phyloP scores from a whole-genome alignment of 2,797 vertebrate genomes.

The Sebastes umbrosus region DNA sequence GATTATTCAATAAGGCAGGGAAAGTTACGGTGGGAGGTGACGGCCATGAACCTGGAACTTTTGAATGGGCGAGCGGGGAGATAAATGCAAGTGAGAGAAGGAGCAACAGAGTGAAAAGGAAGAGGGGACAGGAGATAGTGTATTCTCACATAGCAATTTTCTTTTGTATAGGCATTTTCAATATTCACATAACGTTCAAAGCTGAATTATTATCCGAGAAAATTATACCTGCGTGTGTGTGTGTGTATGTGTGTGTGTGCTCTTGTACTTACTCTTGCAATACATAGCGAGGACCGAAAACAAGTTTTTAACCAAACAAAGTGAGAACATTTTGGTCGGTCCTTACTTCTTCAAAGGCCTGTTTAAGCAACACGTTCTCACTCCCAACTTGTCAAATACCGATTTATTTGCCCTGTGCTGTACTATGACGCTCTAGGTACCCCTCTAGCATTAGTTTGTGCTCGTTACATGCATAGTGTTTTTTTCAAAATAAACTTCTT shows the following conservation, averaged over 20 bases:
- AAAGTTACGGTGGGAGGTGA: constrained; percentile 58
- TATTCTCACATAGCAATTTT: constrained; percentile 10
- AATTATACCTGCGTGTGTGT: neutral
- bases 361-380: too few relatives aligned
- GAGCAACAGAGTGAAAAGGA: constrained; percentile 19
- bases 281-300: neutral
- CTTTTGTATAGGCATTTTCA: neutral
- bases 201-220: neutral
- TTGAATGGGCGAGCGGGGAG: constrained; percentile 33
- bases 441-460: fast-evolving
- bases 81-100: constrained; percentile 44
- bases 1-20: constrained; percentile 66
- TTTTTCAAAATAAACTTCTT: neutral
- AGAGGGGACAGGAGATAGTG: neutral
- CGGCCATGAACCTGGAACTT: constrained; percentile 54
- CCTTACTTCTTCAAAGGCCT: too few relatives aligned
- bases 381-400: too few relatives aligned
- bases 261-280: too few relatives aligned
- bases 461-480: too few relatives aligned
- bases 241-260: too few relatives aligned
- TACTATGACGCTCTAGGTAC: too few relatives aligned
- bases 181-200: neutral
- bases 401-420: too few relatives aligned
- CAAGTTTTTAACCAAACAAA: neutral
- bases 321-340: neutral